These are phyloP conservation scores for Torymus aiolomorphi DNA, from an alignment of 2,888 invertebrate species.

Conservation along the genomic window DNA sequence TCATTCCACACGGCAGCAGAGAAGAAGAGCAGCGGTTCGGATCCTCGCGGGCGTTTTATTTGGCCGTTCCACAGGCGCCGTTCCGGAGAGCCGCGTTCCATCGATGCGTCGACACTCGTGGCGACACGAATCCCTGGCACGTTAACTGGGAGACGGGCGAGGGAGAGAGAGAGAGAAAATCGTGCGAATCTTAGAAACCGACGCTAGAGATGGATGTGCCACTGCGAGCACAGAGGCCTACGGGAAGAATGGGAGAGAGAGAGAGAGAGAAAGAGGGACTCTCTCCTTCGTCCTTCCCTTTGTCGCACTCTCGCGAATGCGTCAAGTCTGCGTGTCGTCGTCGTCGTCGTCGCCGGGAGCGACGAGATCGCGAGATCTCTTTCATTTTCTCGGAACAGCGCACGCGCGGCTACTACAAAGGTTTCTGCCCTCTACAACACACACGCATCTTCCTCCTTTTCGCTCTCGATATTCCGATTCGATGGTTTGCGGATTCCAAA, in stretches of 20 bases:
- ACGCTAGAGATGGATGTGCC: conserved; percentile 62
- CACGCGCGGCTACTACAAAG: conserved; percentile 67
- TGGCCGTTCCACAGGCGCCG: conserved; percentile 60
- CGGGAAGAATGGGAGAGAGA: background rate
- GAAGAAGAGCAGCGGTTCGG: too few species aligned
- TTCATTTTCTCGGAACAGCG: conserved; percentile 68
- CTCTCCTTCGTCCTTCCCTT: conserved; percentile 25
- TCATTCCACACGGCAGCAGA: background rate
- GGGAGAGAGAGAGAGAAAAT: conserved; percentile 50
- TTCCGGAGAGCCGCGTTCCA: conserved; percentile 33
- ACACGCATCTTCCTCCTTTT: conserved; percentile 50
- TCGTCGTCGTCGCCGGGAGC: conserved; percentile 27
- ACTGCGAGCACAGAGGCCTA: conserved; percentile 3
- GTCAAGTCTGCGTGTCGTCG: conserved; percentile 27
- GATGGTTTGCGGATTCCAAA: conserved; percentile 25
- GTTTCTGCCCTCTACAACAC: conserved; percentile 27
- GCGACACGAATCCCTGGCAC: conserved; percentile 46
- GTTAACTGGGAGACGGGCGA: conserved; percentile 54
- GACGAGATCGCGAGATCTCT: conserved; percentile 64
- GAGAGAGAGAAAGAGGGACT: background rate
- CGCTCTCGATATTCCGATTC: conserved; percentile 69
- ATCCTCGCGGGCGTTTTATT: conserved; percentile 57
- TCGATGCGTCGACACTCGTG: conserved; percentile 62
- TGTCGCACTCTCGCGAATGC: conserved; percentile 31
- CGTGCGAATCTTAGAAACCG: conserved; percentile 66